Evolutionary conservation across 2,797 vertebrate genomes (phyloP).

Genomic region (Pantherophis alleghaniensis): DNA sequence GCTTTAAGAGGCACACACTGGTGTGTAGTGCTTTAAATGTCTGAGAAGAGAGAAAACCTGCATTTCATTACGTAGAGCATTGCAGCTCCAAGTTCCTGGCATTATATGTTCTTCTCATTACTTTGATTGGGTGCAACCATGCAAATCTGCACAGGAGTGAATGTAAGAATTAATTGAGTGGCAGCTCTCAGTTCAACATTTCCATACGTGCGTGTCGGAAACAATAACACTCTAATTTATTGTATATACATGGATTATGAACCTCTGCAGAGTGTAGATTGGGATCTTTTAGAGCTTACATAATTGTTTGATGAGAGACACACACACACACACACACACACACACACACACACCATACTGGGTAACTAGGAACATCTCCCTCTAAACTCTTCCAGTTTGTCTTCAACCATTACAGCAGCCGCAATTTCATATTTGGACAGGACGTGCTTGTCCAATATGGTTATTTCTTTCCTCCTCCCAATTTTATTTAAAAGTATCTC

Average conservation of each 20-base stretch:
- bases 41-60: background rate
- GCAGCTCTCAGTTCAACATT: background rate
- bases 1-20: background rate
- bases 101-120: background rate
- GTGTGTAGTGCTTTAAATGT: background rate
- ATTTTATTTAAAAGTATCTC: background rate
- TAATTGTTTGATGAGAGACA: background rate
- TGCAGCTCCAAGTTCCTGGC: background rate
- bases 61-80: background rate
- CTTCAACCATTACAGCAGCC: background rate
- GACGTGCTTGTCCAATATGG: background rate
- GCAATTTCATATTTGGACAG: background rate
- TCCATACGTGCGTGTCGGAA: background rate
- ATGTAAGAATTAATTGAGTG: background rate
- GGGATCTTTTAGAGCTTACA: background rate
- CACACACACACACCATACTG: background rate
- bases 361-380: background rate
- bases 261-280: background rate
- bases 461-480: background rate
- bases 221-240: background rate
- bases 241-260: background rate
- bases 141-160: background rate
- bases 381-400: background rate
- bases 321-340: too few relatives aligned
- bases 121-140: background rate